Conservation (phyloP, 1,140 invertebrate species). For the Nixonia krombeini region DNA sequence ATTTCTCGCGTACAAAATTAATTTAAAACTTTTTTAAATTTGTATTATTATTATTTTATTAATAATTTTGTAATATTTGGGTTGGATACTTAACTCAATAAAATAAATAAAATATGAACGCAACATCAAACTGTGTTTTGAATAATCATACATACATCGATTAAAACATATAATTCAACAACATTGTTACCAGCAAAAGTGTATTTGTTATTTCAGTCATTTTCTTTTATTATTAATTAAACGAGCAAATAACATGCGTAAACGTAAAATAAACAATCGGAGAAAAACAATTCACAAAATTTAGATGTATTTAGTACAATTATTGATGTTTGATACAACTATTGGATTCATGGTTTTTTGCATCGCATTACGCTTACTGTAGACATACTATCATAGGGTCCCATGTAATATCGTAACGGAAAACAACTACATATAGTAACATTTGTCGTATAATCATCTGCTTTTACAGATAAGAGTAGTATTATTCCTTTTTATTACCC, state of each 20-base stretch:
- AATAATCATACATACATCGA: too few relatives aligned
- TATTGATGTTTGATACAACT: conserved; percentile 21
- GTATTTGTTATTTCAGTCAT: too few relatives aligned
- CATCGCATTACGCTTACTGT: conserved; percentile 10
- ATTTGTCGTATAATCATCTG: neutral
- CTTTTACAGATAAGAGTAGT: neutral
- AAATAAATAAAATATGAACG: too few relatives aligned
- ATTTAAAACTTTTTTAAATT: too few relatives aligned
- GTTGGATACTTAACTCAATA: too few relatives aligned
- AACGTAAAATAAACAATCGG: conserved; percentile 3
- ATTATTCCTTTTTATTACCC: too few relatives aligned
- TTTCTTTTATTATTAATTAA: neutral
- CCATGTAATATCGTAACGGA: conserved; percentile 3
- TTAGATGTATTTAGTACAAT: conserved; percentile 21
- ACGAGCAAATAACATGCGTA: neutral
- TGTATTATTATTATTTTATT: too few relatives aligned
- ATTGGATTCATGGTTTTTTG: conserved; percentile 6
- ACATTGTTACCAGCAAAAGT: too few relatives aligned
- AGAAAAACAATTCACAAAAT: conserved; percentile 10
- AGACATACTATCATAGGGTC: conserved; percentile 11
- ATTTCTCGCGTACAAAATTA: too few relatives aligned
- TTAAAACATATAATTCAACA: too few relatives aligned
- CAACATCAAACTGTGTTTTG: too few relatives aligned
- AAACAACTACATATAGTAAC: neutral
- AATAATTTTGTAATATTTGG: too few relatives aligned